Conservation (phyloP, 1,140 invertebrate genomes). For the Sitophilus oryzae region DNA sequence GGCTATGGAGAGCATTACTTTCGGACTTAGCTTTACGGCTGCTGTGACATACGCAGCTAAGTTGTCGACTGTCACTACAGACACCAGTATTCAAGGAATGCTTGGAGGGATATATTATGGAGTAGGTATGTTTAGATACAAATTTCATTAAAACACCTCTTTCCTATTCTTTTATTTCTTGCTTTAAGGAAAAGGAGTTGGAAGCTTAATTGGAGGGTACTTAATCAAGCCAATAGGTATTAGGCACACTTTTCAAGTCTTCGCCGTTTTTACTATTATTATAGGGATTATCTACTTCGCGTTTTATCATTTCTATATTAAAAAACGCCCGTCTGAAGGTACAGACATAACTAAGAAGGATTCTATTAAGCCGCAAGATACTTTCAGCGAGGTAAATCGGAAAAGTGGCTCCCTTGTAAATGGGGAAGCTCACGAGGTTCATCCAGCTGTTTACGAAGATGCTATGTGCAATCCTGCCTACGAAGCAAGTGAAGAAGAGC, state of each 20-base stretch:
- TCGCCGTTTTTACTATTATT: conserved; percentile 55
- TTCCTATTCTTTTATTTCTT: background rate
- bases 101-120: conserved; percentile 76
- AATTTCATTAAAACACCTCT: background rate
- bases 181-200: conserved; percentile 64
- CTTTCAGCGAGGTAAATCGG: conserved; percentile 26
- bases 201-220: conserved; percentile 71
- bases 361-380: conserved; percentile 17
- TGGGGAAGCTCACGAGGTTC: conserved; percentile 19
- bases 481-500: conserved; percentile 35
- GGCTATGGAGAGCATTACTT: conserved; percentile 77
- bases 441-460: conserved; percentile 33
- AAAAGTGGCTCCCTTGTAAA: conserved; percentile 15
- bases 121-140: conserved; percentile 67
- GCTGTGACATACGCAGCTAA: conserved; percentile 76
- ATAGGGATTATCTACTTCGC: conserved; percentile 64
- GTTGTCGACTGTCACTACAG: conserved; percentile 71
- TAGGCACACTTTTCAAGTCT: conserved; percentile 66
- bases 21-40: conserved; percentile 73
- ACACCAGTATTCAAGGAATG: conserved; percentile 75
- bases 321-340: conserved; percentile 41
- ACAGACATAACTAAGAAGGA: conserved; percentile 32
- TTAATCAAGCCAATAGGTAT: conserved; percentile 69
- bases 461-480: conserved; percentile 36
- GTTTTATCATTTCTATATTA: conserved; percentile 61